Base-by-base conservation (phyloP, 1,140 invertebrate genomes). In the Drepana arcuata region DNA sequence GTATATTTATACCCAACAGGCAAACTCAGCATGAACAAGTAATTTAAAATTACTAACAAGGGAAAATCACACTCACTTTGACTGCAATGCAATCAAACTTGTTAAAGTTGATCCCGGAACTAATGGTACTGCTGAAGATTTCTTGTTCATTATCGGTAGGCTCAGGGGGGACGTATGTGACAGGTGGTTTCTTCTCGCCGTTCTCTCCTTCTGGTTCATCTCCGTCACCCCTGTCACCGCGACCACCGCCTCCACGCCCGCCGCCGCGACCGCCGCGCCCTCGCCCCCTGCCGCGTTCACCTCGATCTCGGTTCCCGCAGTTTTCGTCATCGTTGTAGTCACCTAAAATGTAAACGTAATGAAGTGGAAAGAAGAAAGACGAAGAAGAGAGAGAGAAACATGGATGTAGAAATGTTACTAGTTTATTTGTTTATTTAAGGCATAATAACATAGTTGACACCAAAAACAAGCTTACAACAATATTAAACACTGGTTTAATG, bases 91-190 rank as follows among this genome's bases (percentile, higher is more conserved):
- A 78, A 38, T 95, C 90, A 61, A 95, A 96, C 50, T 95, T 93
- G 16, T 90, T 86, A 71, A 98, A 98, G 71, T 98, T 97, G 4
- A 95, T 95, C 0, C 96, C 96, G 4, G 86, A 86, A 1, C 87
- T 84, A 4, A 94, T 92, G 0, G 88, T 89, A 23, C 81, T 87
- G 14, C 84, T 85, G 54, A 94, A 95, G 3, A 96, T 85, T 24
- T 88, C 88, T 1, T 85, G 77, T 32, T 94, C 93, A 44, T 93
- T 88, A 1, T 86, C 84, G 1, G 86, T 85, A 0, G 91, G 86
- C 15, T 95, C 91, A 0, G 90, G 90, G 0, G 96, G 96, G 33
- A 96, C 88, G 50, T 98, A 98, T 2, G 86, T 85, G 42, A 91
- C 89, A 2, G 86, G 84, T 52, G 61, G 83, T 86, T 64, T 86